phyloP scores from a whole-genome alignment of 2,888 invertebrate genomes.

The Ellobium chinense region DNA sequence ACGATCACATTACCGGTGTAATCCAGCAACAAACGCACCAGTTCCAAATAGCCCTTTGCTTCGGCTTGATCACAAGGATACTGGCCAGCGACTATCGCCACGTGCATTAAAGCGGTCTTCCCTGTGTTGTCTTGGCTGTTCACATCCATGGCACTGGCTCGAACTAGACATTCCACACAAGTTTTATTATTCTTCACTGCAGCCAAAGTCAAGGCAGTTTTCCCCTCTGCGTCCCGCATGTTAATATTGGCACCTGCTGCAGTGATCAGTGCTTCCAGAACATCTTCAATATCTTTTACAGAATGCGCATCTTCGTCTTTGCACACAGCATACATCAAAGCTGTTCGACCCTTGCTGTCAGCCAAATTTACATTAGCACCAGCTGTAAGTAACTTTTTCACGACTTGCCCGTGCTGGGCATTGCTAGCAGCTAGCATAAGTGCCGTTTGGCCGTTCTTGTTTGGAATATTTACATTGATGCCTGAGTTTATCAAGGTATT shows the following conservation, averaged over 20 bases:
- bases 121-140: slow-evolving; percentile 13
- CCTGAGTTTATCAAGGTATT: too few relatives aligned
- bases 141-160: background rate
- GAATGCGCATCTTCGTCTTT: background rate
- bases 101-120: background rate
- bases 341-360: background rate
- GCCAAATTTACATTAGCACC: slow-evolving; percentile 3
- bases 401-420: too few relatives aligned
- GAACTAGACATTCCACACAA: background rate
- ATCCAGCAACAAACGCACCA: background rate
- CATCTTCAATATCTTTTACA: background rate
- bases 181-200: background rate
- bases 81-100: too few relatives aligned
- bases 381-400: too few relatives aligned
- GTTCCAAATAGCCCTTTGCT: background rate
- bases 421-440: too few relatives aligned
- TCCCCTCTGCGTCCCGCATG: background rate
- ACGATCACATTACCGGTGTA: background rate
- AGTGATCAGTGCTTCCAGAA: background rate
- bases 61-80: too few relatives aligned
- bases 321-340: slow-evolving; percentile 13
- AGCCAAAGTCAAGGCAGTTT: slow-evolving; percentile 4
- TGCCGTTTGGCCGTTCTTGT: too few relatives aligned
- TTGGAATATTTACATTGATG: too few relatives aligned
- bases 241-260: slow-evolving; percentile 12